Percentiles rank a stretch among this genome's conserved stretches.
phyloP scores from a whole-genome alignment of 2,797 vertebrate genomes.

The Benthosema pterotum region DNA sequence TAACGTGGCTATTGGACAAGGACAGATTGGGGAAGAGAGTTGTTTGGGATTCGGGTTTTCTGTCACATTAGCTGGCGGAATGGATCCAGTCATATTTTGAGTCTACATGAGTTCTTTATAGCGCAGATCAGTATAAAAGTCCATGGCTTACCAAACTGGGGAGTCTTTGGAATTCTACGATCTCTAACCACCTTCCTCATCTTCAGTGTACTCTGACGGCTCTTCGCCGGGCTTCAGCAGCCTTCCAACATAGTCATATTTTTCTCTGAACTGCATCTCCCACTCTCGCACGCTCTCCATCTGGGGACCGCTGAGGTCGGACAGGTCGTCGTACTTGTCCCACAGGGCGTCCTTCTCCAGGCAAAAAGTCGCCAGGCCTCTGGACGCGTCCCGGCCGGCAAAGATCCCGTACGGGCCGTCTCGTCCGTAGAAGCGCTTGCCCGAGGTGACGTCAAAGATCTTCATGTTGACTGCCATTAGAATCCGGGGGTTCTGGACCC shows the following conservation, averaged over 20 bases:
- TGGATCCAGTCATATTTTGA: constrained; percentile 81
- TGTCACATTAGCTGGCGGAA: constrained; percentile 77
- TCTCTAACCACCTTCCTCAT: constrained; percentile 95
- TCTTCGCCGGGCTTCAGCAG: constrained; percentile 98
- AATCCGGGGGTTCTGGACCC: constrained; percentile 89
- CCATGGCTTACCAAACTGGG: too few species aligned
- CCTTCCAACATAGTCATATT: constrained; percentile 97
- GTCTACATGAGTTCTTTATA: too few species aligned
- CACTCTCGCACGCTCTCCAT: constrained; percentile 99
- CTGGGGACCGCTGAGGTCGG: constrained; percentile 96
- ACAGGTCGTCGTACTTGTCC: constrained; percentile 97
- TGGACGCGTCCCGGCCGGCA: constrained; percentile 95
- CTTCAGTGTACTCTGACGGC: constrained; percentile 98
- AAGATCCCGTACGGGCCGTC: constrained; percentile 98
- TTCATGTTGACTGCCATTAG: constrained; percentile 98
- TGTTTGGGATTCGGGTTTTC: constrained; percentile 89
- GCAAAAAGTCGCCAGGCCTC: constrained; percentile 97
- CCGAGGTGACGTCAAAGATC: constrained; percentile 96
- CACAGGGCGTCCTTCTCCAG: constrained; percentile 93
- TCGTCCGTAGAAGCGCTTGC: constrained; percentile 95
- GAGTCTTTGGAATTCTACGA: too few species aligned
- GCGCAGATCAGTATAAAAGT: too few species aligned
- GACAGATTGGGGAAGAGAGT: constrained; percentile 80
- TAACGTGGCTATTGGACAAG: too few species aligned
- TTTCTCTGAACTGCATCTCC: constrained; percentile 99